Evolutionary conservation across 2,113 vertebrate species (phyloP).

Genomic region (Varanus salvator): DNA sequence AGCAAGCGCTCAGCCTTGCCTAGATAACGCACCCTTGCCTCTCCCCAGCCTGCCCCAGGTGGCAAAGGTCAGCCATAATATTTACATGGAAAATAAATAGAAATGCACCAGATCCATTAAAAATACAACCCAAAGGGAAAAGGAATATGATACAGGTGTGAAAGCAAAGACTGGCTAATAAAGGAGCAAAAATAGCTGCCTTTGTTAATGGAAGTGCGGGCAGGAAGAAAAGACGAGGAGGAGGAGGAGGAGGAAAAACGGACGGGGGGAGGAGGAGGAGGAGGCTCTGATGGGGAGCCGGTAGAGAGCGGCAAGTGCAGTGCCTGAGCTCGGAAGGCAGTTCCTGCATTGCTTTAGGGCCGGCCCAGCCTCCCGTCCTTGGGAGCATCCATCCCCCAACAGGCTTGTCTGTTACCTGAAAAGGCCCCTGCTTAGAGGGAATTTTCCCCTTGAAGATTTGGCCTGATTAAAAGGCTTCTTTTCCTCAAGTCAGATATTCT

Average conservation of each 20-base stretch:
- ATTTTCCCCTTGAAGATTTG: background rate
- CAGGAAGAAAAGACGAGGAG: background rate
- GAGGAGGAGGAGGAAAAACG: too few species aligned
- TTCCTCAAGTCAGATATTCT: background rate
- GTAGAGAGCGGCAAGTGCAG: background rate
- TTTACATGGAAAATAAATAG: background rate
- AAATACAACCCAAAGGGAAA: background rate
- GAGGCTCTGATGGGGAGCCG: background rate
- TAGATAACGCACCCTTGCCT: background rate
- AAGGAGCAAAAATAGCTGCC: background rate
- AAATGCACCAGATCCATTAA: background rate
- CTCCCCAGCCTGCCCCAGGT: background rate
- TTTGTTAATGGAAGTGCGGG: conserved; percentile 3
- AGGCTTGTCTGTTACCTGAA: background rate
- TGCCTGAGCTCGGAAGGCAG: background rate
- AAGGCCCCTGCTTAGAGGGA: background rate
- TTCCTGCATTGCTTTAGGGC: background rate
- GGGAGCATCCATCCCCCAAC: background rate
- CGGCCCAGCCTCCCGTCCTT: background rate
- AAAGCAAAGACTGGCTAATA: background rate
- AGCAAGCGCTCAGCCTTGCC: background rate
- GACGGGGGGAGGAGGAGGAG: background rate
- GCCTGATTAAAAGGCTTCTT: background rate
- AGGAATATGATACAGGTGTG: background rate
- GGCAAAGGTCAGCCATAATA: background rate